A percentile compares a stretch with the other conserved stretches of the same genome.
These are phyloP conservation scores for Australoheros scitulus DNA, from an alignment of 2,113 vertebrate genomes.

Conservation along the genomic window DNA sequence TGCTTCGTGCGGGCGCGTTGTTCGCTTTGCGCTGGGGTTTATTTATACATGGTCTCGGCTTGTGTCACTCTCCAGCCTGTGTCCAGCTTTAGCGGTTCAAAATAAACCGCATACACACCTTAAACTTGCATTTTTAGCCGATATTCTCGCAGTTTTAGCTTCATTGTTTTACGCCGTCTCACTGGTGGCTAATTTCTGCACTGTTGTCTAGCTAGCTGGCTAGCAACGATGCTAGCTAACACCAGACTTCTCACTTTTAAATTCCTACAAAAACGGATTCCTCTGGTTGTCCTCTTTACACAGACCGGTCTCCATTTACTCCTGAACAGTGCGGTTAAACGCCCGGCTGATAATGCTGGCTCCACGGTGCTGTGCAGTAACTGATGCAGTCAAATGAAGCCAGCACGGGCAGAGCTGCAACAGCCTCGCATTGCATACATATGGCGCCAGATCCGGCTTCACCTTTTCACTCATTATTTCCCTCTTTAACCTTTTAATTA, in stretches of 20 bases:
- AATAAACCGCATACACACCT: slow-evolving; percentile 26
- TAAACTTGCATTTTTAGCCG: background rate
- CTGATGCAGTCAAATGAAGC: slow-evolving; percentile 54
- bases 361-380: background rate
- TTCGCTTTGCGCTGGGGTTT: background rate
- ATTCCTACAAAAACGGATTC: background rate
- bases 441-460: slow-evolving; percentile 42
- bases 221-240: slow-evolving; percentile 65
- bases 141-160: background rate
- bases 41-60: slow-evolving; percentile 70
- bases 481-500: background rate
- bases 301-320: background rate
- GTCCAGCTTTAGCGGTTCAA: slow-evolving; percentile 45
- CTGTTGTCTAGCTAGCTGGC: slow-evolving; percentile 48
- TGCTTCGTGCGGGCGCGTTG: background rate
- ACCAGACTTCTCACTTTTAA: slow-evolving; percentile 21
- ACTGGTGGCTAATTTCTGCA: background rate
- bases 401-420: slow-evolving; percentile 17
- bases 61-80: slow-evolving; percentile 53
- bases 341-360: background rate
- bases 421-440: slow-evolving; percentile 50
- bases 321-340: background rate
- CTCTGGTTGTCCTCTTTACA: background rate
- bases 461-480: background rate
- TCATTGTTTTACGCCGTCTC: background rate